Evolutionary conservation across 2,113 vertebrate genomes (phyloP), one percentile per base, ranked within the genome.

Genomic region (Osmerus eperlanus): DNA sequence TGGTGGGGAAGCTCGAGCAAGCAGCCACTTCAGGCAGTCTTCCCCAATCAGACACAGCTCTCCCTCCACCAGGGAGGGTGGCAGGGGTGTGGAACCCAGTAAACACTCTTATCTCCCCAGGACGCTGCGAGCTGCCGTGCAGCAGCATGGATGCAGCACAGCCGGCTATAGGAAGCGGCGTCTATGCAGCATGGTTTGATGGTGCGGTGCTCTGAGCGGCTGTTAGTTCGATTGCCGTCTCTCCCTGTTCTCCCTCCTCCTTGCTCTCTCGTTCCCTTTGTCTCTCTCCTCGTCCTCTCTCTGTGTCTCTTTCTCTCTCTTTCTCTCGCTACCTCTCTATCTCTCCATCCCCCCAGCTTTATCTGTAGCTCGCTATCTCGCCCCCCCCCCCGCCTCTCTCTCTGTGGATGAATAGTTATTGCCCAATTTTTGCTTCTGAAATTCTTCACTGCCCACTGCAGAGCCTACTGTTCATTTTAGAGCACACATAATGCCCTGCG

Each of bases 41-140:
- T 67, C 68, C 73, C 79, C 78, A 86, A 88, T 88, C 84, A 87
- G 75, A 83, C 55, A 12, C 56, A 78, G 36, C 19, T 80, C 19
- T 80, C 82, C 15, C 78, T 66, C 70, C 73, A 36, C 29, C 32
- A 32, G 68, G 55, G 52, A 36, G 72, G 56, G 3, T 3, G 65
- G 25, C 70, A 23, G 15, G 13, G 16, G 60, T 65, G 65, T n/a
- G 66, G 54, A 61, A 51, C 28, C 76, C 70, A 55, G 36, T 59
- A 72, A 82, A 82, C 75, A 78, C 47, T 36, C 56, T 63, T n/a
- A 47, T 21, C 29, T 81, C 70, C 56, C 21, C 60, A 68, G 23
- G 61, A 76, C 51, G 59, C 41, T 47, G 41, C 41, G 52, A n/a
- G 76, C 28, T 29, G 62, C 25, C 18, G 67, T 41, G 72, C 25